Evolutionary conservation across 2,113 vertebrate species (phyloP).

Genomic region (Manacus vitellinus): DNA sequence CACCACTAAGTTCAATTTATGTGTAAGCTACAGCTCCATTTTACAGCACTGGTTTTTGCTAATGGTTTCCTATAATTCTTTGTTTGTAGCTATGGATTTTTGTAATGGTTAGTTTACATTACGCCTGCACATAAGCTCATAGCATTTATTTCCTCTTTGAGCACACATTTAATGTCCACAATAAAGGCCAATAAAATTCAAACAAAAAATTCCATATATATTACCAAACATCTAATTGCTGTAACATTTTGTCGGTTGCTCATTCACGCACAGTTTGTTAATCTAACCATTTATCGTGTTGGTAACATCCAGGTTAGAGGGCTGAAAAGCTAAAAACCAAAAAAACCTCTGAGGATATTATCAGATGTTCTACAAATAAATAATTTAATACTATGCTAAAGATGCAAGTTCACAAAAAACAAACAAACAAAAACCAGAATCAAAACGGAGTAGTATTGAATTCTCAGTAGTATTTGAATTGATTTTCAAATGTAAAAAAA

Average conservation of each 20-base stretch:
- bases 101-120: slow-evolving; percentile 23
- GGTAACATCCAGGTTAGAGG: background rate
- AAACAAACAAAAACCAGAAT: background rate
- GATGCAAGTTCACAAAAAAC: background rate
- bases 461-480: background rate
- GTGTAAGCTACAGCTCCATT: background rate
- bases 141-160: slow-evolving; percentile 11
- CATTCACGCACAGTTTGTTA: background rate
- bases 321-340: background rate
- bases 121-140: background rate
- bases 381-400: background rate
- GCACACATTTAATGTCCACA: background rate
- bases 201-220: slow-evolving; percentile 6
- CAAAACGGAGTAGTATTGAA: too few species aligned
- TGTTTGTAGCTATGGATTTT: slow-evolving; percentile 18
- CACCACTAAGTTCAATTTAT: background rate
- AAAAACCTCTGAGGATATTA: background rate
- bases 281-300: background rate
- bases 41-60: background rate
- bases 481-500: background rate
- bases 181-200: slow-evolving; percentile 43
- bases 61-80: slow-evolving; percentile 22
- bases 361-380: background rate
- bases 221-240: background rate
- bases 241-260: background rate